phyloP scores from a whole-genome alignment of 2,797 vertebrate genomes.

The Avahi laniger region DNA sequence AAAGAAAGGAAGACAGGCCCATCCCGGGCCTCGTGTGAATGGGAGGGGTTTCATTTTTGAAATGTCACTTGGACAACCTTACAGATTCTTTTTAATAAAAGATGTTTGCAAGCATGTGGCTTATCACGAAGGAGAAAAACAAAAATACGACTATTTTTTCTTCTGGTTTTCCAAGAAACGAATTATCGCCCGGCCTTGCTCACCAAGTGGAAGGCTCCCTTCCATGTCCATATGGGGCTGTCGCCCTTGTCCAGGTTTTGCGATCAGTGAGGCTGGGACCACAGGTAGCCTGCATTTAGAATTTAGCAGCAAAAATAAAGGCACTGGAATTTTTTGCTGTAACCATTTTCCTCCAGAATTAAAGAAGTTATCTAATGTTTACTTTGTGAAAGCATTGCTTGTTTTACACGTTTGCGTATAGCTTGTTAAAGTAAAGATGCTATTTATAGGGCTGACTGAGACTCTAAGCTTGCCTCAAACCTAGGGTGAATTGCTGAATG shows the following conservation, averaged over 20 bases:
- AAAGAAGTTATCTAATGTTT: not conserved
- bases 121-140: slow-evolving; percentile 6
- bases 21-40: not conserved
- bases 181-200: not conserved
- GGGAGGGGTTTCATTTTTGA: not conserved
- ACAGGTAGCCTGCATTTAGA: not conserved
- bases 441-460: not conserved
- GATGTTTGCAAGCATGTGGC: not conserved
- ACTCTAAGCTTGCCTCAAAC: not conserved
- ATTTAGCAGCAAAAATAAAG: not conserved
- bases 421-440: not conserved
- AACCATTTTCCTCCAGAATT: not conserved
- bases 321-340: not conserved
- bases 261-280: not conserved
- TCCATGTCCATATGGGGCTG: not conserved
- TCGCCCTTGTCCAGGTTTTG: not conserved
- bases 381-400: not conserved
- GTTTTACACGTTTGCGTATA: not conserved
- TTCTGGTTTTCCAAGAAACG: not conserved
- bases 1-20: not conserved
- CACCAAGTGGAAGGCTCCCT: not conserved
- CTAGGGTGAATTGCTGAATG: not conserved
- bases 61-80: not conserved
- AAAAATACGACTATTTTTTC: not conserved
- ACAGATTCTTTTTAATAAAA: slow-evolving; percentile 1